phyloP scores from a whole-genome alignment of 2,888 invertebrate species.

The Xiphydria camelus region DNA sequence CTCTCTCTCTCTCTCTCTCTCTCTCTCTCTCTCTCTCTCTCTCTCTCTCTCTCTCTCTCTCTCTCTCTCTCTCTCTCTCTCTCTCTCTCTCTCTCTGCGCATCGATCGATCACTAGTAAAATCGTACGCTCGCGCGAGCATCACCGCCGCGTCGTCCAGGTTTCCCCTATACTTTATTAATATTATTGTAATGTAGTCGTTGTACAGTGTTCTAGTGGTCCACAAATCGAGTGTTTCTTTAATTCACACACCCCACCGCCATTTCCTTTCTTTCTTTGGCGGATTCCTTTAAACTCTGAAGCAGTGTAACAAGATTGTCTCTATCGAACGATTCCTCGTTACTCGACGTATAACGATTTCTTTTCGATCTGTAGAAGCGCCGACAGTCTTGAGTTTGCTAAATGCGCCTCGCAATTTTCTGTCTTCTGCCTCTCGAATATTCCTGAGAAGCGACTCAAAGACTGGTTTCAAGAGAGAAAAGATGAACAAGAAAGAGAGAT shows the following conservation, averaged over 20 bases:
- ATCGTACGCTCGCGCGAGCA: neutral
- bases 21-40: no score
- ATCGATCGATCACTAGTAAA: no score
- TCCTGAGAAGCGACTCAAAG: no score
- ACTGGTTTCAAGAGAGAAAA: no score
- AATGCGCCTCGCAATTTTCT: no score
- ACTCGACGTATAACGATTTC: slow-evolving; percentile 10
- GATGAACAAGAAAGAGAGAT: no score
- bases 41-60: slow-evolving; percentile 8
- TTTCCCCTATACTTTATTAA: slow-evolving; percentile 12
- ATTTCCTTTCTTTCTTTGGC: slow-evolving; percentile 10
- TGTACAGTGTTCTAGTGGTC: slow-evolving; percentile 52
- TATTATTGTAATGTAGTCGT: slow-evolving; percentile 53
- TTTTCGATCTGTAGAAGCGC: neutral
- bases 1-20: no score
- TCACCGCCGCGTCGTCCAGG: neutral
- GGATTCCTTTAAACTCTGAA: slow-evolving; percentile 30
- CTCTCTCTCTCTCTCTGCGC: neutral
- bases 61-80: neutral
- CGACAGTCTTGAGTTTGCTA: no score
- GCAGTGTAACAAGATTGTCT: slow-evolving; percentile 42
- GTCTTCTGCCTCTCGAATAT: no score
- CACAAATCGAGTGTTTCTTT: slow-evolving; percentile 46
- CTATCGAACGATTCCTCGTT: slow-evolving; percentile 15
- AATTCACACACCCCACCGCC: slow-evolving; percentile 8